Evolutionary conservation across 1,140 invertebrate species (phyloP), one percentile per base, ranked within the genome.

Genomic region (Hypothenemus hampei): DNA sequence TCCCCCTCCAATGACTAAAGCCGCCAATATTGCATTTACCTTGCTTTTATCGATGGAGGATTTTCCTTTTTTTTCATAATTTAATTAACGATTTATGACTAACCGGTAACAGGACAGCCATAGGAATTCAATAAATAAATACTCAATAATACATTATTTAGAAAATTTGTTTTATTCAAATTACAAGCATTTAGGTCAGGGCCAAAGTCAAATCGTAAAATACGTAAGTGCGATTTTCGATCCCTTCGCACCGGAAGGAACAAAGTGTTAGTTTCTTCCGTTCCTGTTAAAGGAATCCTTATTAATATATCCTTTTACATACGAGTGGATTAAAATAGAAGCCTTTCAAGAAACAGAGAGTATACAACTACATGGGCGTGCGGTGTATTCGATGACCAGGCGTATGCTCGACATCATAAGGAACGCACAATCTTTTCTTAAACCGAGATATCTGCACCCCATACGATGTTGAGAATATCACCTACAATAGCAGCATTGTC

Each of bases 271-370:
- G 35, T 15, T 37, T 37, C 51, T 31, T 55, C 52, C 46, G 48
- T 60, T 62, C 57, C 55, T n/a, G 62, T 59, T 59, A 16, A 52
- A 33, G 29, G 63, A 65, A 51, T 24, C 61, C 63, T 41, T 47
- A 60, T 24, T 62, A 66, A 58, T 60, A 48, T 10, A 51, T 58
- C 56, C 58, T 56, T 61, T 64, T 64, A 62, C 57, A 52, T 58
- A 39, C 51, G 4, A 23, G 18, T 4, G 37, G 64, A 64, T 63
- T 65, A 63, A 54, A 40, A 31, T 59, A 64, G 62, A 64, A 65
- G 33, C 58, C 61, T 33, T 54, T 29, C n/a, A 29, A 15, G 11
- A 8, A 39, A 15, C 18, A 39, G 16, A 39, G 8, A 39, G 16
- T 39, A 39, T 39, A 19, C 11, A 13, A 15, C 2, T n/a, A n/a